Base-by-base conservation (phyloP, 1,140 invertebrate genomes). In the Pogonomyrmex barbatus region DNA sequence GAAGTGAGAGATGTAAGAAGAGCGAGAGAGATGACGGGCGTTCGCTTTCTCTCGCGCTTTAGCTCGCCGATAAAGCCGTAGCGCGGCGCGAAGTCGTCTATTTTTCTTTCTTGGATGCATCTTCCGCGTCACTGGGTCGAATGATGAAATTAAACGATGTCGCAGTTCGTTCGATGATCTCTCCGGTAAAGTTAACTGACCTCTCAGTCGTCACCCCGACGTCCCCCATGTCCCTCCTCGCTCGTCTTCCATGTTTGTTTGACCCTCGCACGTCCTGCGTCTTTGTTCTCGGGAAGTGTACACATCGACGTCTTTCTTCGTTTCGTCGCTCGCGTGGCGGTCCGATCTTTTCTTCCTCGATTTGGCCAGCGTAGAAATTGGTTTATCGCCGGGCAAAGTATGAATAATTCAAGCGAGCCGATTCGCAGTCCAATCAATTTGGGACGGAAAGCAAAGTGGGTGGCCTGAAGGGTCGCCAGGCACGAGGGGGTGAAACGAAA, bases 331-430 rank as follows among this genome's bases (percentile, higher is more conserved):
- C 87, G 87, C 84, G 87, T 86, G 83, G 71, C 78, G 39, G 45
- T 71, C 62, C 89, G 89, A 90, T 90, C 88, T 87, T 91, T 90
- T 92, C 85, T 85, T 88, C 89, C 86, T 86, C 83, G 89, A 89
- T 88, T 91, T 89, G 85, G 45, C 62, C 78, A 77, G 52, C n/a
- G 56, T 67, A 89, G 88, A 92, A 92, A 92, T 92, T 92, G 90
- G 89, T 92, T 92, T 92, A 92, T 91, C 88, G 84, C 77, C 83
- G 81, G 85, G 85, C 87, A 91, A 93, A 91, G 91, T 91, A 94
- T 95, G 94, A 94, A 95, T 95, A 93, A 95, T 95, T 95, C 94
- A 95, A 88, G 77, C 89, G 89, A 91, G 87, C 91, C 92, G 91
- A 91, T 93, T 93, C 91, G 89, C 91, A 91, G 92, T 88, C 93